These are phyloP conservation scores for Parauchenoglanis punctatus DNA, from an alignment of 2,797 vertebrate species.

Conservation along the genomic window DNA sequence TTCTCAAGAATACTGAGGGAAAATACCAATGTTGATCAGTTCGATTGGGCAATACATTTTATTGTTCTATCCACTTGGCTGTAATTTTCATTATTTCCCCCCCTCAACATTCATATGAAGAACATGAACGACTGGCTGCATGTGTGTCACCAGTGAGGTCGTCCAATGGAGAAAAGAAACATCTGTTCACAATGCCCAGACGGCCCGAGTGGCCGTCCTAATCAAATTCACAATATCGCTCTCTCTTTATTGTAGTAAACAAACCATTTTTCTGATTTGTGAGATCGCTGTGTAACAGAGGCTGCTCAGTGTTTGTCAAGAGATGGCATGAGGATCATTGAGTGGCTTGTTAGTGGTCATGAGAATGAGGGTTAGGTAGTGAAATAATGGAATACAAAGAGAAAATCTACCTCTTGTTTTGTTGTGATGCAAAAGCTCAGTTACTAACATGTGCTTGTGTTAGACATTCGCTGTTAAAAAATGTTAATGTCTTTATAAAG, in stretches of 20 bases:
- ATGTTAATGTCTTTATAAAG: background rate
- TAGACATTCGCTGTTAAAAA: background rate
- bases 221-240: conserved; percentile 53
- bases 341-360: conserved; percentile 43
- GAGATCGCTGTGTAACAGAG: conserved; percentile 44
- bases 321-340: conserved; percentile 38
- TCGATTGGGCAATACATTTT: background rate
- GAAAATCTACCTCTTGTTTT: conserved; percentile 39
- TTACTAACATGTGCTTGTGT: background rate
- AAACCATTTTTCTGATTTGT: conserved; percentile 54
- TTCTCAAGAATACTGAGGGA: background rate
- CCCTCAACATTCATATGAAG: background rate
- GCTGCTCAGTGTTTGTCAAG: conserved; percentile 36
- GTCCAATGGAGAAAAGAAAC: conserved; percentile 18
- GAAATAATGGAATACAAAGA: conserved; percentile 37
- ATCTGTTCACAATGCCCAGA: conserved; percentile 41
- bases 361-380: conserved; percentile 18
- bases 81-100: background rate
- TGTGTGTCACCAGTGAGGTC: conserved; percentile 1
- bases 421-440: conserved; percentile 20
- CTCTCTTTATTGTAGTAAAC: conserved; percentile 52
- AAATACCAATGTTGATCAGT: background rate
- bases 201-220: conserved; percentile 36
- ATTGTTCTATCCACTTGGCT: background rate
- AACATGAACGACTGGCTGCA: background rate